Base-by-base conservation (phyloP, 92 coral and sea anemone species). In the Zoanthus solanderi region DNA sequence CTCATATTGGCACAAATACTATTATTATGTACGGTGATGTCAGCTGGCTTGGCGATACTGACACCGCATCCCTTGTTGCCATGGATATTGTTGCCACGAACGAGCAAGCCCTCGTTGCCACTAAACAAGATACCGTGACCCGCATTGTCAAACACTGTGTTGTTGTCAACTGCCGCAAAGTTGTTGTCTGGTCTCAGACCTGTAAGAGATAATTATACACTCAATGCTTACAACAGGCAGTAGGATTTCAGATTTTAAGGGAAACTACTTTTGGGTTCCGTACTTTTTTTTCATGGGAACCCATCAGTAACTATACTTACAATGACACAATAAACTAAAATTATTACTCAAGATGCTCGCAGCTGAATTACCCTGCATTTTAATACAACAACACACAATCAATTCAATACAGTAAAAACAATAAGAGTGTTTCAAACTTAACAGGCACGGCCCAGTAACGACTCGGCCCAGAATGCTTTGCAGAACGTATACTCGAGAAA, bases 181-280 rank as follows among this genome's bases (percentile, higher is more conserved):
- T 97, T 97, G 84, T 97, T 93, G 87, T 97, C 98, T 78, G 98
- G 97, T 63, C 93, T 92, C 29, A 94, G 99, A 2, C 97, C 99
- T 97, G 89, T 44, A 63, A 15, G 72, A 54, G 61, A 71, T 34
- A 16, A 42, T 73, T 12, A 72, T 34, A 50, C 6, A 63, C 69
- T 11, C 69, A 63, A 23, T 16, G 16, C 16, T 16, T 7, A 8
- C 7, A 63, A 63, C 4, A 6, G 4, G 52, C 4, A 8, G 52
- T 47, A 4, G 52, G 52, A 23, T 23, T 23, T 23, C 23, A 23
- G 23, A 23, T 23, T 23, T 23, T 23, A 23, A 23, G 23, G 23
- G 5, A 4, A 4, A 47, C 8, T 47, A 4, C 0, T 47, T 47
- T 47, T 8, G 8, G 8, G 52, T 4, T 47, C 52, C 0, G 5